Percentiles rank a stretch among this genome's conserved stretches.
phyloP scores from a whole-genome alignment of 2,888 invertebrate genomes.

The Limenitis camilla region DNA sequence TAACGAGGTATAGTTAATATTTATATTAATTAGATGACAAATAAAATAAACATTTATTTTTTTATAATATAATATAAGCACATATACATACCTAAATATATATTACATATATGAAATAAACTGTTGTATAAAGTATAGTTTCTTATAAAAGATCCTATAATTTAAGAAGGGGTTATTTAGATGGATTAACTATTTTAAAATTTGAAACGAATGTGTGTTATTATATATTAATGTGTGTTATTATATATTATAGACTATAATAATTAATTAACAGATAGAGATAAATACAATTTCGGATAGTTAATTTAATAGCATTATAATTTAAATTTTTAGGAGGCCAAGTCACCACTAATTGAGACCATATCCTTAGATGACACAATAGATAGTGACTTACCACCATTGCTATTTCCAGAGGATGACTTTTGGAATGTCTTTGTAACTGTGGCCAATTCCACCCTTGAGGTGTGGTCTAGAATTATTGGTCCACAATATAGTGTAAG shows the following conservation, averaged over 20 bases:
- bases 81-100: background rate
- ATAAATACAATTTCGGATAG: too few species aligned
- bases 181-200: too few species aligned
- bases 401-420: conserved; percentile 62
- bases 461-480: conserved; percentile 80
- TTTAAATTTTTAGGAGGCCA: conserved; percentile 24
- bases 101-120: too few species aligned
- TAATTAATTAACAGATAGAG: too few species aligned
- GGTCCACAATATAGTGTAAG: conserved; percentile 78
- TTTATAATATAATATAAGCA: too few species aligned
- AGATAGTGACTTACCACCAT: conserved; percentile 58
- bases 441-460: conserved; percentile 74
- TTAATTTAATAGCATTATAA: too few species aligned
- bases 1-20: conserved; percentile 43
- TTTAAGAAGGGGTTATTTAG: too few species aligned
- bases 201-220: too few species aligned
- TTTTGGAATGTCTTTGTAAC: conserved; percentile 78
- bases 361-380: conserved; percentile 40
- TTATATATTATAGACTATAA: too few species aligned
- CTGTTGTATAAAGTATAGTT: too few species aligned
- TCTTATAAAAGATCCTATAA: background rate
- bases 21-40: background rate
- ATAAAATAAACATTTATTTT: too few species aligned
- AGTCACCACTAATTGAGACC: conserved; percentile 30
- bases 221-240: too few species aligned